These are phyloP conservation scores for Aphodius granarius DNA, from an alignment of 2,888 invertebrate species.

Conservation along the genomic window DNA sequence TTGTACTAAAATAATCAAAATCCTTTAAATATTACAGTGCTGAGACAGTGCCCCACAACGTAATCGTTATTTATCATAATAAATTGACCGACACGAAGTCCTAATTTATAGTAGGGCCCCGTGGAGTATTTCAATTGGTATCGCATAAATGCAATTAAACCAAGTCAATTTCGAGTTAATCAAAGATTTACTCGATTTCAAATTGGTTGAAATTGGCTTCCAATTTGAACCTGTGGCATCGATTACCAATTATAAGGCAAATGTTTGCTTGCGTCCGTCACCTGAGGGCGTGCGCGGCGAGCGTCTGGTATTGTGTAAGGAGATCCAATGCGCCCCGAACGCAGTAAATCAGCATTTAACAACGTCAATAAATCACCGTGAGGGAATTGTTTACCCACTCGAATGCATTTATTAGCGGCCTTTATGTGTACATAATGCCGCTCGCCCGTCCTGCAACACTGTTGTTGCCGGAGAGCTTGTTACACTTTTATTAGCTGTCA, in stretches of 20 bases:
- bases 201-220: neutral
- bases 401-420: slow-evolving; percentile 13
- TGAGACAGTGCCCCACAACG: no score
- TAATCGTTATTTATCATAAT: neutral
- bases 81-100: neutral
- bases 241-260: neutral
- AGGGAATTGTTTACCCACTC: slow-evolving; percentile 11
- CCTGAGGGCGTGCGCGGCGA: neutral
- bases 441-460: slow-evolving; percentile 4
- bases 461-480: slow-evolving; percentile 7
- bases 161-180: neutral
- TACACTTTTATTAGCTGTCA: slow-evolving; percentile 13
- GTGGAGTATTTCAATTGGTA: neutral
- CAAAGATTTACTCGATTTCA: neutral
- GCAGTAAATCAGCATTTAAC: slow-evolving; percentile 13
- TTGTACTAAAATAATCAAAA: no score
- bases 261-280: neutral
- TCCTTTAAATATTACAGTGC: no score
- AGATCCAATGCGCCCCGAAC: neutral
- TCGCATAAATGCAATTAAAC: neutral
- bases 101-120: neutral
- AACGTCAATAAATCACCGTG: slow-evolving; percentile 12
- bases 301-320: neutral
- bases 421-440: slow-evolving; percentile 10
- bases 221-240: neutral